Conservation (phyloP, 2,797 vertebrate genomes). For the Clarias laeviceps region DNA sequence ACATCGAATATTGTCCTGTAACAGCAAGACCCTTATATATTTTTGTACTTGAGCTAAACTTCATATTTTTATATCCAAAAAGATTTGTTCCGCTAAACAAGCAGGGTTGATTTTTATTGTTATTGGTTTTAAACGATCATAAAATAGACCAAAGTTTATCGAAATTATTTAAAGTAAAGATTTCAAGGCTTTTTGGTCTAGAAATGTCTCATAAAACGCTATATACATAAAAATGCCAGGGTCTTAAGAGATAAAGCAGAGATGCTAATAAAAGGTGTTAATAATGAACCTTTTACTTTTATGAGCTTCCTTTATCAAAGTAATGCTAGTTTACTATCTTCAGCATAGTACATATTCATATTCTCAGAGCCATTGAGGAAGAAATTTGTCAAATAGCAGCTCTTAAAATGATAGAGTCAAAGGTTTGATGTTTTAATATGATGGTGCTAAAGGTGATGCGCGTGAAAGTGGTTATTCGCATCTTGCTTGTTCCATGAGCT, state of each 20-base stretch:
- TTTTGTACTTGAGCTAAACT: background rate
- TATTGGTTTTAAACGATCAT: background rate
- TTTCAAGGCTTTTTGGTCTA: too few relatives aligned
- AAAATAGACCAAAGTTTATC: background rate
- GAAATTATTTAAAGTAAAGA: background rate
- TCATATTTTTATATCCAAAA: background rate
- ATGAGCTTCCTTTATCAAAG: background rate
- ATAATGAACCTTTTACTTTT: conserved; percentile 1
- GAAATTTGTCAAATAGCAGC: background rate
- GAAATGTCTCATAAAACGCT: background rate
- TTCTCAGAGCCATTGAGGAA: background rate
- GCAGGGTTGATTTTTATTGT: background rate
- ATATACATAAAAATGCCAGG: background rate
- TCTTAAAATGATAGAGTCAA: background rate
- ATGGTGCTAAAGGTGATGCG: background rate
- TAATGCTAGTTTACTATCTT: background rate
- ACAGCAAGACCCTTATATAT: background rate
- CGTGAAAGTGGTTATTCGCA: background rate
- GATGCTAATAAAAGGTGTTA: background rate
- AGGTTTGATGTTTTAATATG: background rate
- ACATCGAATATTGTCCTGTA: background rate
- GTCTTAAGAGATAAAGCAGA: background rate
- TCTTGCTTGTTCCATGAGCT: background rate
- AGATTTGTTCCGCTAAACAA: background rate
- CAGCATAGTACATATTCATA: background rate